phyloP scores from a whole-genome alignment of 2,113 vertebrate genomes.

The Muntiacus reevesi region DNA sequence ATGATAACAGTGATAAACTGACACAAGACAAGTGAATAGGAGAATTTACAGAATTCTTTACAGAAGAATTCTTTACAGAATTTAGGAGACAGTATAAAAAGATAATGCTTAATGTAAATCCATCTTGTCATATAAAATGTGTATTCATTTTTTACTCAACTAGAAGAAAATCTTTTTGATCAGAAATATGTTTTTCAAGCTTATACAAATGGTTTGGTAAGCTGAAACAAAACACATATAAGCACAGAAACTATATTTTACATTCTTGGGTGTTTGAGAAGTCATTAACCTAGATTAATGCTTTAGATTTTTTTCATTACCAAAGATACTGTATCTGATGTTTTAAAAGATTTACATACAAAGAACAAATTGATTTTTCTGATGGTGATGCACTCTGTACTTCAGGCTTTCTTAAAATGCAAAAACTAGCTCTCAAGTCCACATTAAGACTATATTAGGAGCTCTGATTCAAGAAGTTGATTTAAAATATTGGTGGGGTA shows the following conservation, averaged over 20 bases:
- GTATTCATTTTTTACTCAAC: background rate
- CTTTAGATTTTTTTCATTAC: background rate
- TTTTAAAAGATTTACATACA: background rate
- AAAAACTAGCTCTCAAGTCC: constrained; percentile 3
- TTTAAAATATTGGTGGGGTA: background rate
- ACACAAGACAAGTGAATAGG: background rate
- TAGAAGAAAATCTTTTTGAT: background rate
- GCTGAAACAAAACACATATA: background rate
- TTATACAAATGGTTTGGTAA: background rate
- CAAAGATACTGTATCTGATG: background rate
- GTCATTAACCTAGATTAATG: background rate
- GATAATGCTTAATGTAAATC: background rate
- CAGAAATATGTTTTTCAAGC: background rate
- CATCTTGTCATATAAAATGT: background rate
- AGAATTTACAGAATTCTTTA: background rate
- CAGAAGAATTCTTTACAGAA: background rate
- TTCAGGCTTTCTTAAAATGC: constrained; percentile 5
- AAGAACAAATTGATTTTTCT: background rate
- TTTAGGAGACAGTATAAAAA: background rate
- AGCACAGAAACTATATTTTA: background rate
- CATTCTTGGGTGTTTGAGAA: background rate
- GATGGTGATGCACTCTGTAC: background rate
- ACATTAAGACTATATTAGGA: background rate
- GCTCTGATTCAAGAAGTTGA: background rate
- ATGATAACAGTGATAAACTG: background rate